Evolutionary conservation across 2,888 invertebrate species (phyloP), one percentile per base, ranked within the genome.

Genomic region (Clanis bilineata): DNA sequence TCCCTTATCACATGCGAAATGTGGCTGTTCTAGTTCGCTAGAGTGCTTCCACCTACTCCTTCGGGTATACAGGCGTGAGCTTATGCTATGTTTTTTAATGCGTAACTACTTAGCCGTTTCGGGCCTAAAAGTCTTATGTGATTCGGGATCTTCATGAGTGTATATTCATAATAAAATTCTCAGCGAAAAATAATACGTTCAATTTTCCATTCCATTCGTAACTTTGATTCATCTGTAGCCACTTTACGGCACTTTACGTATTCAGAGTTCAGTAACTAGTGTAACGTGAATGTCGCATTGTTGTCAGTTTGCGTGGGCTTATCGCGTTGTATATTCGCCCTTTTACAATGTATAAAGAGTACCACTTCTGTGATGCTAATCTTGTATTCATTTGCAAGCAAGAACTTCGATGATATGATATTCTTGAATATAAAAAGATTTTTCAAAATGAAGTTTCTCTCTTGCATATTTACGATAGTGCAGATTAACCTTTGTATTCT

Each of bases 221-320:
- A 55, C 36, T 22, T 10, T 10, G 38, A 47, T 45, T 56, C 38
- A 56, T 36, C 47, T 57, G 57, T 10, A 25, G 28, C 28, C 32
- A 51, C 25, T 56, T 56, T 56, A 23, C 32, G 28, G 21, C 32
- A 51, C 25, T 56, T 56, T 56, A 23, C 32, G 32, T 36, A 57
- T 43, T 25, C 39, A 43, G 28, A 57, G 25, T 28, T 43, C 57
- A 43, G 41, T 39, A 51, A 51, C 51, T 21, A 28, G 43, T 25
- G 25, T 57, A 51, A 41, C 57, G 21, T 57, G 43, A 43, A 57
- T 43, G 54, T 36, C 18, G 18, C 25, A 56, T 43, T 43, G 28
- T 43, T 57, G 43, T 41, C 18, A 6, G 43, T 18, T 25, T 23
- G 56, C 25, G 38, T 41, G 41, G 41, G 18, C 25, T 28, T 47